A percentile compares a stretch with the other conserved stretches of the same genome.
Conservation (phyloP, 2,888 invertebrate genomes). For the Meganola albula region DNA sequence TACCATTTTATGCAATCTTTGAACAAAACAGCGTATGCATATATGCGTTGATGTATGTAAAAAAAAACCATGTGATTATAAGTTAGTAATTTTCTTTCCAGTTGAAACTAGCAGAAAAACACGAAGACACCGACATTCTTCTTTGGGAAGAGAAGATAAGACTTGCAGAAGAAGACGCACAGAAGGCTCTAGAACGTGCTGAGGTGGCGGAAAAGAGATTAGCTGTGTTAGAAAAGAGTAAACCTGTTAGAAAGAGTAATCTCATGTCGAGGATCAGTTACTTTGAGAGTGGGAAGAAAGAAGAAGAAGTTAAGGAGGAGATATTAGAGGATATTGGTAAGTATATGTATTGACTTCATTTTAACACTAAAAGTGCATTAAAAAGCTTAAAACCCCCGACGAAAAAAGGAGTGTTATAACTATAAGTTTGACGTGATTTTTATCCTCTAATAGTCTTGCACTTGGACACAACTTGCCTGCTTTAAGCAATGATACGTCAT, state of each 20-base stretch:
- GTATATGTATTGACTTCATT: too few species aligned
- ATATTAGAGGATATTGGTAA: conserved; percentile 28
- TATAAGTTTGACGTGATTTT: too few species aligned
- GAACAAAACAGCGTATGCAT: too few species aligned
- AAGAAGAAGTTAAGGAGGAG: conserved; percentile 28
- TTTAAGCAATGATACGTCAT: too few species aligned
- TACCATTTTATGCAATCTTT: too few species aligned
- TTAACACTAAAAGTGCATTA: too few species aligned
- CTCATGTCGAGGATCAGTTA: conserved; percentile 63
- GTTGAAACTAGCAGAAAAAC: conserved; percentile 80
- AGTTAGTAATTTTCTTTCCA: conserved; percentile 32
- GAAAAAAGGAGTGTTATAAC: too few species aligned
- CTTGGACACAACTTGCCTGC: too few species aligned
- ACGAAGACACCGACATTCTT: conserved; percentile 81
- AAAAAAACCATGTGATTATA: too few species aligned
- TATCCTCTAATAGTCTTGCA: too few species aligned
- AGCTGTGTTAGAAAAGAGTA: conserved; percentile 26
- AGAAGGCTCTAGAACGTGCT: conserved; percentile 78
- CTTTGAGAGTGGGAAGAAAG: conserved; percentile 56
- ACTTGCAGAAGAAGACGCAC: conserved; percentile 82
- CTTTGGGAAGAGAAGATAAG: conserved; percentile 83
- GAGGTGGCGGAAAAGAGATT: conserved; percentile 63
- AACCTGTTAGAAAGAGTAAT: conserved; percentile 29
- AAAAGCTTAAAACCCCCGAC: too few species aligned
- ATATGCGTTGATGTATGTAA: too few species aligned